phyloP scores from a whole-genome alignment of 2,888 invertebrate genomes.

The Barypeithes pellucidus region DNA sequence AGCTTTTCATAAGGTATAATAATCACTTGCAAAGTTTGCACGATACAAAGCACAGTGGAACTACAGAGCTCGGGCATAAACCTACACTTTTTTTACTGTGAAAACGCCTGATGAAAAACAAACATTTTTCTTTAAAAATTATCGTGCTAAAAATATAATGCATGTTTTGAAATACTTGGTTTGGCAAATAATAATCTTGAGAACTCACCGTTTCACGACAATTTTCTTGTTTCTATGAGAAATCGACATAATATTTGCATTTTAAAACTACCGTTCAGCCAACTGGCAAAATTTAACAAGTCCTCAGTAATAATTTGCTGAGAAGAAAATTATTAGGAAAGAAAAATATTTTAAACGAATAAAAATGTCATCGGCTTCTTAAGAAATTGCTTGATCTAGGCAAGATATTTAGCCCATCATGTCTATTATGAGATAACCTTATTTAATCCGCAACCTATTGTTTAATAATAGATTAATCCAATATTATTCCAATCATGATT shows the following conservation, averaged over 20 bases:
- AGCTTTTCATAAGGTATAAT: too few species aligned
- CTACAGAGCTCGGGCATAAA: too few species aligned
- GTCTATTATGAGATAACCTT: too few species aligned
- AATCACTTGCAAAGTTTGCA: too few species aligned
- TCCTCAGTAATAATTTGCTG: slow-evolving; percentile 21
- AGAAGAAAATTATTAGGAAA: slow-evolving; percentile 24
- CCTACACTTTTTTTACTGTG: too few species aligned
- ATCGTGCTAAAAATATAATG: slow-evolving; percentile 13
- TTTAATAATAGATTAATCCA: too few species aligned
- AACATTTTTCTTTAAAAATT: slow-evolving; percentile 4
- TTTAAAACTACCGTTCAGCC: slow-evolving; percentile 36
- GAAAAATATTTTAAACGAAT: background rate
- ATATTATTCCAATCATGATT: too few species aligned
- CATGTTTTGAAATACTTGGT: slow-evolving; percentile 27
- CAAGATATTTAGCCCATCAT: too few species aligned
- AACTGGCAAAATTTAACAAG: slow-evolving; percentile 41
- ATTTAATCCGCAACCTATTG: too few species aligned
- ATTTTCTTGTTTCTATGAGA: slow-evolving; percentile 40
- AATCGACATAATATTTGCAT: slow-evolving; percentile 39
- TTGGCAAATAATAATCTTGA: slow-evolving; percentile 35
- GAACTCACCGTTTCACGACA: slow-evolving; percentile 44
- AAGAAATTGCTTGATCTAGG: too few species aligned
- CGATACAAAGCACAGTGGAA: too few species aligned
- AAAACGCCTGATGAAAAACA: background rate
- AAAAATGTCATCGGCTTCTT: background rate